Percentiles rank a stretch among this genome's conserved stretches.
Evolutionary conservation across 2,888 invertebrate genomes (phyloP).

Genomic region (Dynastes hyllus): DNA sequence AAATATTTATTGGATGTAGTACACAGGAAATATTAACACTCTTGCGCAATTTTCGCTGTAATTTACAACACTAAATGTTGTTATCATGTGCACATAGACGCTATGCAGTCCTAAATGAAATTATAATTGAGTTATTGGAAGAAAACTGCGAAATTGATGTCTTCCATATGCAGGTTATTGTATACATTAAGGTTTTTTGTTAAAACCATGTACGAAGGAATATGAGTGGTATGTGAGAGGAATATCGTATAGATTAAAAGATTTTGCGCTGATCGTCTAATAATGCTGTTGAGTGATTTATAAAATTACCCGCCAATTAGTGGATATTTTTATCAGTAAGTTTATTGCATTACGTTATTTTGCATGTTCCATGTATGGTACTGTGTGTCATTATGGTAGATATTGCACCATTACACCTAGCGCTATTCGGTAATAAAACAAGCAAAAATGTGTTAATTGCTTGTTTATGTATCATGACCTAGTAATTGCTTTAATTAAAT

Average conservation of each 20-base stretch:
- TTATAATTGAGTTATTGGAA: conserved; percentile 34
- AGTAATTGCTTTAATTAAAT: no score
- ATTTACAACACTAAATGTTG: conserved; percentile 9
- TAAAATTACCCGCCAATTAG: conserved; percentile 37
- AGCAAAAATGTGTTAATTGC: no score
- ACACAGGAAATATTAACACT: conserved; percentile 2
- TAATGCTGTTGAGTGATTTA: conserved; percentile 30
- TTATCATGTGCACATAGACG: neutral
- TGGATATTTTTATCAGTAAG: conserved; percentile 11
- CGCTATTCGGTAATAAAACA: no score
- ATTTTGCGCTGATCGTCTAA: conserved; percentile 16
- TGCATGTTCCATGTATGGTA: neutral
- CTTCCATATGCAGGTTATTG: neutral
- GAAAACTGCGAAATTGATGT: conserved; percentile 27
- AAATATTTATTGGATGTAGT: neutral
- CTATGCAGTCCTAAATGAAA: conserved; percentile 12
- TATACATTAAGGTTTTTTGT: neutral
- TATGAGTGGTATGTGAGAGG: conserved; percentile 4
- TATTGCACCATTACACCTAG: neutral
- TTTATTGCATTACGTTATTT: neutral
- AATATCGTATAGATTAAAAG: conserved; percentile 4
- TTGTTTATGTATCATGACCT: no score
- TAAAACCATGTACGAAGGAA: conserved; percentile 22
- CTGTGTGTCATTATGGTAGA: neutral
- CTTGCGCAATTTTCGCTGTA: conserved; percentile 12